phyloP scores from a whole-genome alignment of 2,113 vertebrate genomes.

The Amblyornis subalaris region DNA sequence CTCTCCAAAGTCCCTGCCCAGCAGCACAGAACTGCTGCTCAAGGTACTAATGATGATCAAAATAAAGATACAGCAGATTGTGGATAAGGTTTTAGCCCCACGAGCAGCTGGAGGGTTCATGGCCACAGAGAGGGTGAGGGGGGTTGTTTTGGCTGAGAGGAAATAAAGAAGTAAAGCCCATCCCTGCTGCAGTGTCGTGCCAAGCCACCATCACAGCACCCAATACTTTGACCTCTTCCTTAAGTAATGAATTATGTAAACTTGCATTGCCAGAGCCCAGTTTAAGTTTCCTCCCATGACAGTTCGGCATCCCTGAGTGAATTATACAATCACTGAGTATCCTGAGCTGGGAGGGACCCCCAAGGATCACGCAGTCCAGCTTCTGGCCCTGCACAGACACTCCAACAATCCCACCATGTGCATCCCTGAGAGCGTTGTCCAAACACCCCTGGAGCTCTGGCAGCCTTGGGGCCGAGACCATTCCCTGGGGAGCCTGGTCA shows the following conservation, averaged over 20 bases:
- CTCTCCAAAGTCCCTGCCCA: not conserved
- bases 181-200: not conserved
- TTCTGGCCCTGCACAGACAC: not conserved
- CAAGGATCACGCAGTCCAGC: not conserved
- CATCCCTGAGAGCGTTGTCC: rapidly evolving
- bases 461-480: not conserved
- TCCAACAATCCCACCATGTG: not conserved
- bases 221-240: slow-evolving; percentile 44
- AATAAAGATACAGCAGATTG: not conserved
- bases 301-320: not conserved
- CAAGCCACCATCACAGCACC: slow-evolving; percentile 22
- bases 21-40: not conserved
- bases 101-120: rapidly evolving
- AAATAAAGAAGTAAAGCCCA: not conserved
- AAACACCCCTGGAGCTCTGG: rapidly evolving
- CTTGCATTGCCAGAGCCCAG: not conserved
- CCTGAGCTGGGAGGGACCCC: not conserved
- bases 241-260: slow-evolving; percentile 28
- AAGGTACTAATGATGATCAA: not conserved
- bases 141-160: not conserved
- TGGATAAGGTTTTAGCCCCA: not conserved
- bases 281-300: slow-evolving; percentile 7
- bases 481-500: not conserved
- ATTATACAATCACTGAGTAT: not conserved
- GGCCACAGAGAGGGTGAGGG: not conserved